Percentiles rank a stretch among this genome's conserved stretches.
phyloP scores from a whole-genome alignment of 2,797 vertebrate species.

The Poeciliopsis infans region DNA sequence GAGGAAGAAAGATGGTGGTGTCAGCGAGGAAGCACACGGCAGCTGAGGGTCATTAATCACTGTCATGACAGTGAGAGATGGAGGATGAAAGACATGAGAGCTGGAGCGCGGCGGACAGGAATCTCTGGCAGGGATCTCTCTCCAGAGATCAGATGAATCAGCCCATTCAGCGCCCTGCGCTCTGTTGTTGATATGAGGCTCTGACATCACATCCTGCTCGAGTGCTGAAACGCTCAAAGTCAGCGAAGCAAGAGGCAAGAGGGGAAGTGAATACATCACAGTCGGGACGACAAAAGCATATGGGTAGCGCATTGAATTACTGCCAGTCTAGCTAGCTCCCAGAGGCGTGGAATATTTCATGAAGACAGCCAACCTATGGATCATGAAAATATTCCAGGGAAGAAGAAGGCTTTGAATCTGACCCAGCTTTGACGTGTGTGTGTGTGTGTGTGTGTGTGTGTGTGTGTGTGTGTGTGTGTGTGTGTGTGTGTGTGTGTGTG shows the following conservation, averaged over 20 bases:
- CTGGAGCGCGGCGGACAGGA: slow-evolving; percentile 60
- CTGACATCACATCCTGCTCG: slow-evolving; percentile 63
- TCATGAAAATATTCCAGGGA: slow-evolving; percentile 31
- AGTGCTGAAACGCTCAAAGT: slow-evolving; percentile 24
- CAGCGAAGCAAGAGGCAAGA: slow-evolving; percentile 33
- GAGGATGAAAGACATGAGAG: slow-evolving; percentile 68
- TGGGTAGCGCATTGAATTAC: slow-evolving; percentile 67
- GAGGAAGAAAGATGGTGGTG: slow-evolving; percentile 66
- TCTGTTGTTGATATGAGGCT: slow-evolving; percentile 59
- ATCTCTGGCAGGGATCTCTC: slow-evolving; percentile 63
- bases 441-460: background rate
- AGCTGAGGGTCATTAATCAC: slow-evolving; percentile 78
- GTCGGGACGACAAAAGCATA: slow-evolving; percentile 49
- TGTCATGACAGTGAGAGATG: slow-evolving; percentile 56
- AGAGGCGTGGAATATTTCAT: slow-evolving; percentile 37
- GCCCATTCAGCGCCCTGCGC: slow-evolving; percentile 55
- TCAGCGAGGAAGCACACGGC: slow-evolving; percentile 68
- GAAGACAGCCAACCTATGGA: slow-evolving; percentile 48
- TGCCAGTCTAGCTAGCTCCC: slow-evolving; percentile 51
- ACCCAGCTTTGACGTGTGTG: slow-evolving; percentile 17
- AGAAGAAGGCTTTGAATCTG: slow-evolving; percentile 33
- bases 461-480: background rate
- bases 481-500: background rate
- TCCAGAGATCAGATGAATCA: slow-evolving; percentile 71
- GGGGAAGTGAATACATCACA: slow-evolving; percentile 44